Percentiles rank a stretch among this genome's conserved stretches.
Evolutionary conservation across 2,113 vertebrate species (phyloP).

Genomic region (Lota lota): DNA sequence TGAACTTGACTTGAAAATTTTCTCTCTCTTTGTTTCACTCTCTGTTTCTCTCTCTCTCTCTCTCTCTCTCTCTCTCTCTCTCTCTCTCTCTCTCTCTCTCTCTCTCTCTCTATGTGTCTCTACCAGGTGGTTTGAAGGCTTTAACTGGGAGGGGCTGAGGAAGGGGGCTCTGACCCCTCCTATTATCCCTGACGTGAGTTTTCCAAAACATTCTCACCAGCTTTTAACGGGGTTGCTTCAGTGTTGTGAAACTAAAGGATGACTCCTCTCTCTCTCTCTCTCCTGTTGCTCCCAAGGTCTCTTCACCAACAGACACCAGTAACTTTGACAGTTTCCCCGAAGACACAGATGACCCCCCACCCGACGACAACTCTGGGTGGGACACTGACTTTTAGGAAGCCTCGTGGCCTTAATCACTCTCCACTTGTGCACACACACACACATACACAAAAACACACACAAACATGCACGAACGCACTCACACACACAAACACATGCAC

Average conservation of each 20-base stretch:
- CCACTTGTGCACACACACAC: not conserved
- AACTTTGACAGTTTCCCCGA: conserved; percentile 98
- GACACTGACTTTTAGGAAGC: conserved; percentile 88
- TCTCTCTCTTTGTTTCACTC: not conserved
- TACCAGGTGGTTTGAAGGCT: conserved; percentile 95
- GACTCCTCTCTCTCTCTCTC: too few species aligned
- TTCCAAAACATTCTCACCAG: not conserved
- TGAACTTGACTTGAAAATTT: too few species aligned
- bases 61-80: conserved; percentile 2
- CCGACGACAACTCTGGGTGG: conserved; percentile 96
- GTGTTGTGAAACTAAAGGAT: not conserved
- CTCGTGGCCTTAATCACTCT: not conserved
- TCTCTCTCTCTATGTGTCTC: conserved; percentile 11
- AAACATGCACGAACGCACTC: not conserved
- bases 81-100: not conserved
- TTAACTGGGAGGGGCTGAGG: conserved; percentile 96
- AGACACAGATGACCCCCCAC: conserved; percentile 89
- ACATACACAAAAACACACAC: too few species aligned
- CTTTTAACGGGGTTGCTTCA: not conserved
- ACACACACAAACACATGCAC: not conserved
- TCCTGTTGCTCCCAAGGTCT: conserved; percentile 73
- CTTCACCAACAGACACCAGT: conserved; percentile 90
- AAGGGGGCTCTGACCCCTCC: conserved; percentile 94
- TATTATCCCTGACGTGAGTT: conserved; percentile 90
- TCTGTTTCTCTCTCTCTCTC: not conserved